A percentile compares a stretch with the other conserved stretches of the same genome.
These are phyloP conservation scores for Chiloscyllium plagiosum DNA, from an alignment of 2,113 vertebrate genomes.

Conservation along the genomic window DNA sequence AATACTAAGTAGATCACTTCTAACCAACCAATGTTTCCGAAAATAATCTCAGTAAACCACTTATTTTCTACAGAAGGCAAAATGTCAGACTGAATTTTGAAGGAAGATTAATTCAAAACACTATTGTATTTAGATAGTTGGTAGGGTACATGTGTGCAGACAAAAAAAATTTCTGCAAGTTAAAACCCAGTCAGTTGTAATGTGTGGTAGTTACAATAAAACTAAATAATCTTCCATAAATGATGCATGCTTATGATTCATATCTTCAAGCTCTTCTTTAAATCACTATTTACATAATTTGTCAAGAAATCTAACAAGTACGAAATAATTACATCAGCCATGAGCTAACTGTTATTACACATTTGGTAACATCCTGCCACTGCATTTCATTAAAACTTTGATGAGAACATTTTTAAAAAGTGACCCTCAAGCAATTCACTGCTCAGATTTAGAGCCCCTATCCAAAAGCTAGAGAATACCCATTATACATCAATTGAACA, in stretches of 20 bases:
- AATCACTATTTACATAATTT: neutral
- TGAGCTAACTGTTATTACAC: neutral
- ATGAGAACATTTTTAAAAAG: neutral
- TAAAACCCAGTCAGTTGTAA: neutral
- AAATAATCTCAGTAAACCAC: neutral
- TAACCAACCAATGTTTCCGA: neutral
- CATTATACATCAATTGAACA: neutral
- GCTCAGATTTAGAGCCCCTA: neutral
- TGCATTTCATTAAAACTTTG: neutral
- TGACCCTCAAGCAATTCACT: neutral
- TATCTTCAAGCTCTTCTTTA: neutral
- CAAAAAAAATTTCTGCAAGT: neutral
- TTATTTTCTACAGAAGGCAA: neutral
- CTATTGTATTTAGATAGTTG: neutral
- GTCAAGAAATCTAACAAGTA: neutral
- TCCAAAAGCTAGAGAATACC: neutral
- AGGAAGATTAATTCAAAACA: neutral
- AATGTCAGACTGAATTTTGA: neutral
- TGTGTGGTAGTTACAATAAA: neutral
- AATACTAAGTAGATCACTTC: neutral
- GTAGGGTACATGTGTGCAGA: neutral
- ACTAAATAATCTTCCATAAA: neutral
- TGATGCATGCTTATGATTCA: neutral
- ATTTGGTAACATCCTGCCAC: neutral
- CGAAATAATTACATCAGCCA: neutral